phyloP scores from a whole-genome alignment of 1,140 invertebrate species.

The Drosophila dunni region DNA sequence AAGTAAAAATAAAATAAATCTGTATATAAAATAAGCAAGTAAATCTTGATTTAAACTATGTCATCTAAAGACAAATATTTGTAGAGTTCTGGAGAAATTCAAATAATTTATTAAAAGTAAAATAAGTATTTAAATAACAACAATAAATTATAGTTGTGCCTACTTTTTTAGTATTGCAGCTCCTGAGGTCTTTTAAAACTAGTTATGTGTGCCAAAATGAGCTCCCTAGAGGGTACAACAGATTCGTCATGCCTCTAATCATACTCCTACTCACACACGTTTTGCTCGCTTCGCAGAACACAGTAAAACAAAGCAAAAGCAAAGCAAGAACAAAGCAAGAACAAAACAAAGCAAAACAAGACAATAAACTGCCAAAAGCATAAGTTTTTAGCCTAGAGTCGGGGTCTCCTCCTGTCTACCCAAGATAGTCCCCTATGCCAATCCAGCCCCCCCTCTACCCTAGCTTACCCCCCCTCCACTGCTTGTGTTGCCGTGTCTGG shows the following conservation, averaged over 20 bases:
- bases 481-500: neutral
- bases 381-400: slow-evolving; percentile 58
- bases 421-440: slow-evolving; percentile 16
- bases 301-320: slow-evolving; percentile 9
- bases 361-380: slow-evolving; percentile 76
- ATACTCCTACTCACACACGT: slow-evolving; percentile 2
- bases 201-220: neutral
- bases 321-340: slow-evolving; percentile 11
- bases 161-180: too few relatives aligned
- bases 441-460: neutral
- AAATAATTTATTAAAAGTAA: too few relatives aligned
- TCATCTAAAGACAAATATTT: too few relatives aligned
- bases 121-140: too few relatives aligned
- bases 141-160: too few relatives aligned
- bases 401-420: neutral
- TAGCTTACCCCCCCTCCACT: neutral
- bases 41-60: too few relatives aligned
- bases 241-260: neutral
- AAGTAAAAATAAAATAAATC: too few relatives aligned
- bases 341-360: slow-evolving; percentile 66
- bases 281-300: slow-evolving; percentile 13
- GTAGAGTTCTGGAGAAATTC: too few relatives aligned
- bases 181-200: too few relatives aligned
- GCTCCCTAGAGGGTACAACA: neutral
- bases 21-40: too few relatives aligned